Evolutionary conservation across 2,797 vertebrate species (phyloP).

Genomic region (Gastrophryne carolinensis): DNA sequence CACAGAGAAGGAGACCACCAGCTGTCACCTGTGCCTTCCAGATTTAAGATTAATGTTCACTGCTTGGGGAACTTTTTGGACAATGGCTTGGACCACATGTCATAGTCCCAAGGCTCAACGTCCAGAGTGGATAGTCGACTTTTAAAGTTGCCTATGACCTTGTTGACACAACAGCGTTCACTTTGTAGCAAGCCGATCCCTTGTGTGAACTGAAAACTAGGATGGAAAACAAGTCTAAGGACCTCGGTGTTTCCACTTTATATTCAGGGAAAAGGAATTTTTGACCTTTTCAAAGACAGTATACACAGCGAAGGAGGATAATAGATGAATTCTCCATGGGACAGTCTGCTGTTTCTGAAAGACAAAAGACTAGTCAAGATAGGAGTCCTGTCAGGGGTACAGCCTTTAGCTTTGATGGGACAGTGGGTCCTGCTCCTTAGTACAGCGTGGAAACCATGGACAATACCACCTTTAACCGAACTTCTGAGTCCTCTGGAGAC

Average conservation of each 20-base stretch:
- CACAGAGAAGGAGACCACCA: not conserved
- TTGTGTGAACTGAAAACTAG: not conserved
- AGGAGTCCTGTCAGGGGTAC: not conserved
- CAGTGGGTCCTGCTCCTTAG: not conserved
- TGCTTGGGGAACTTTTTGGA: not conserved
- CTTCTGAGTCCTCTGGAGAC: slow-evolving; percentile 25
- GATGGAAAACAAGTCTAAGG: not conserved
- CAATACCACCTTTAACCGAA: slow-evolving; percentile 39
- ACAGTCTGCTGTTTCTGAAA: slow-evolving; percentile 4
- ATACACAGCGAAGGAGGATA: not conserved
- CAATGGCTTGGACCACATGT: not conserved
- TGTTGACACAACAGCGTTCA: not conserved
- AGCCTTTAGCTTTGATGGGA: slow-evolving; percentile 25
- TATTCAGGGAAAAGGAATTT: not conserved
- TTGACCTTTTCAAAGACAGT: not conserved
- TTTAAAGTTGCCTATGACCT: not conserved
- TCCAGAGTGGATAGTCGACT: not conserved
- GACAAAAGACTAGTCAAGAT: not conserved
- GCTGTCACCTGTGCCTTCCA: not conserved
- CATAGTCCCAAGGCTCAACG: not conserved
- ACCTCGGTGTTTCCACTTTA: not conserved
- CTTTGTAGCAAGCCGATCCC: not conserved
- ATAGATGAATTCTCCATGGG: slow-evolving; percentile 40
- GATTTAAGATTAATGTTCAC: too few relatives aligned
- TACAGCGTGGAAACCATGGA: slow-evolving; percentile 30